A percentile compares a stretch with the other conserved stretches of the same genome.
Evolutionary conservation across 2,113 vertebrate species (phyloP).

Genomic region (Mesitornis unicolor): DNA sequence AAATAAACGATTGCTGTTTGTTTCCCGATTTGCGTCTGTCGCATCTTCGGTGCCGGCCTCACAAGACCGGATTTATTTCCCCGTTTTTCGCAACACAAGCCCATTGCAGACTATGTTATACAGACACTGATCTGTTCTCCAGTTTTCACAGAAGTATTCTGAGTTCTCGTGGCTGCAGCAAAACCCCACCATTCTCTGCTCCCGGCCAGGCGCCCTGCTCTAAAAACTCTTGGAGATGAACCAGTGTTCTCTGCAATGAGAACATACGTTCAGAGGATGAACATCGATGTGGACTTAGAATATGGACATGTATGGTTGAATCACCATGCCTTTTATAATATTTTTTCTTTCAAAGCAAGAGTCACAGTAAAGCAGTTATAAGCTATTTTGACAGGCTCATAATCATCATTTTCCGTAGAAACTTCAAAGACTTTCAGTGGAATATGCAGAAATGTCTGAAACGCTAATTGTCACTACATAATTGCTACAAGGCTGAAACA

Average conservation of each 20-base stretch:
- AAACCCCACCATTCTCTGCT: background rate
- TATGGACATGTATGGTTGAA: background rate
- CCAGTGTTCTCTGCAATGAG: background rate
- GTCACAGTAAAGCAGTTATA: background rate
- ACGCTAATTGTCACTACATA: conserved; percentile 22
- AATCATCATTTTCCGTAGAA: conserved; percentile 30
- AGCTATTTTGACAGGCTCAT: conserved; percentile 1
- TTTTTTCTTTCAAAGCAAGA: background rate
- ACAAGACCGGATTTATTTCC: too few species aligned
- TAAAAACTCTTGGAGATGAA: background rate
- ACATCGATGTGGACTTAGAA: background rate
- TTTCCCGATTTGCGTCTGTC: too few species aligned
- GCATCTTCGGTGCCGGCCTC: too few species aligned
- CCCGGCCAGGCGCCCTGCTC: background rate
- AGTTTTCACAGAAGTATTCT: background rate
- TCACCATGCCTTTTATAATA: background rate
- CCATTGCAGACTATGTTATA: background rate
- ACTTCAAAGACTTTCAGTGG: conserved; percentile 19
- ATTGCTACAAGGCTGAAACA: conserved; percentile 35
- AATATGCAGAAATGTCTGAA: conserved; percentile 31
- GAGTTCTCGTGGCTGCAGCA: background rate
- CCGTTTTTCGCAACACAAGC: too few species aligned
- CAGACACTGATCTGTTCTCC: conserved; percentile 18
- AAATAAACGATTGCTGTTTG: too few species aligned
- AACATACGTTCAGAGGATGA: background rate